Evolutionary conservation across 1,140 invertebrate genomes (phyloP).

Genomic region (Stenopsyche tienmushanensis): DNA sequence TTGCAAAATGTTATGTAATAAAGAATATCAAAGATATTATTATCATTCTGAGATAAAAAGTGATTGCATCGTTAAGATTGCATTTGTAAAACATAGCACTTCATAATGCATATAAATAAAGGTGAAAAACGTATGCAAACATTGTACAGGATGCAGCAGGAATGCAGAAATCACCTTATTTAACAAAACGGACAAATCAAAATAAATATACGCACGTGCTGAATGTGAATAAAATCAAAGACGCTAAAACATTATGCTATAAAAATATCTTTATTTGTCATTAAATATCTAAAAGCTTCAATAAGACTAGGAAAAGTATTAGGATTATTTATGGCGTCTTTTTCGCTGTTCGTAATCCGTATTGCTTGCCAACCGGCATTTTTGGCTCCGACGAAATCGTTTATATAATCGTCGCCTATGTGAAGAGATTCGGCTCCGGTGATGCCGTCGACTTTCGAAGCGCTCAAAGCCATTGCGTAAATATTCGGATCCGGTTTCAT

Average conservation of each 20-base stretch:
- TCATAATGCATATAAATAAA: too few relatives aligned
- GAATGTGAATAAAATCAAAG: slow-evolving; percentile 9
- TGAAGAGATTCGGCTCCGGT: slow-evolving; percentile 70
- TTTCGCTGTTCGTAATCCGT: slow-evolving; percentile 39
- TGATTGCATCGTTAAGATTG: too few relatives aligned
- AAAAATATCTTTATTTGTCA: slow-evolving; percentile 13
- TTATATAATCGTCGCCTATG: slow-evolving; percentile 73
- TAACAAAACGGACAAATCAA: too few relatives aligned
- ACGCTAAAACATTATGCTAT: background rate
- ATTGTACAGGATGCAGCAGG: too few relatives aligned
- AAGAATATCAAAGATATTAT: too few relatives aligned
- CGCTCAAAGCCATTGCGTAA: slow-evolving; percentile 64
- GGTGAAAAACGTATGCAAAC: too few relatives aligned
- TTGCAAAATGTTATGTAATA: too few relatives aligned
- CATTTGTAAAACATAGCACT: too few relatives aligned
- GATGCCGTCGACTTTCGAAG: slow-evolving; percentile 49
- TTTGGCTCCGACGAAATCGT: slow-evolving; percentile 78
- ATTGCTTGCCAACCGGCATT: slow-evolving; percentile 74
- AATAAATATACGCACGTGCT: background rate
- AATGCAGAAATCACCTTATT: too few relatives aligned
- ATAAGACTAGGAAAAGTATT: slow-evolving; percentile 1
- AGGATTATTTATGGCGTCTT: background rate
- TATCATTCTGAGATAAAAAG: too few relatives aligned
- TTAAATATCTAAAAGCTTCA: background rate
- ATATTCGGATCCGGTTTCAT: slow-evolving; percentile 73